Evolutionary conservation across 2,113 vertebrate genomes (phyloP), one percentile per base, ranked within the genome.

Genomic region (Sceloporus undulatus): DNA sequence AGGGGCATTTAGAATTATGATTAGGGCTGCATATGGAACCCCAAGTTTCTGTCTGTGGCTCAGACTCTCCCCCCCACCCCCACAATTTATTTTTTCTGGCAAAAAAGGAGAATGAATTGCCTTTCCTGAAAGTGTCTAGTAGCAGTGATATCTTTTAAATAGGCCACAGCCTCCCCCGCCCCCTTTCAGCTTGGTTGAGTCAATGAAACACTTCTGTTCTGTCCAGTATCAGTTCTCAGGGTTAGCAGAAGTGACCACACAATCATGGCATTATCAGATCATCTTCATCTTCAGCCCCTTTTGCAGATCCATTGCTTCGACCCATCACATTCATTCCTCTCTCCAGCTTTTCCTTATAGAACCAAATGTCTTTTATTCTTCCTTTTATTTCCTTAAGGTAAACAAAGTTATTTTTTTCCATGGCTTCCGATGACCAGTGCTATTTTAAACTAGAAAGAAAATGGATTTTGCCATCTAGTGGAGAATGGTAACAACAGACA

Each of bases 391-490:
- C 13, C 11, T 62, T 62, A 18, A 62, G 14, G 4, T 62, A 62
- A 62, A 76, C 48, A 40, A 23, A 71, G 54, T 14, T 56, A 71
- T 84, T 78, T 70, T 70, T 9, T 34, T 77, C 52, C 7, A 16
- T 48, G 19, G 23, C 21, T 68, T 54, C 25, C 9, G 0, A 42
- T 9, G 42, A 27, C 2, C 0, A 5, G 38, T 3, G 0, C 2
- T 27, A 1, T 13, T 40, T 86, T 87, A n/a, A 86, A 86, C 89
- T 90, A 54, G 82, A 93, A 92, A 89, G 89, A 77, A 11, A 87
- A 91, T 94, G 66, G 74, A 71, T 71, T 82, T 94, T 93, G 95
- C 94, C 94, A 95, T 89, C 94, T 96, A 95, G 94, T 93, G 95
- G 94, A 85, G 88, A 87, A 48, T 2, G 68, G 85, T 87, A 89